Evolutionary conservation across 2,888 invertebrate species (phyloP).

Genomic region (Gerris lacustris): DNA sequence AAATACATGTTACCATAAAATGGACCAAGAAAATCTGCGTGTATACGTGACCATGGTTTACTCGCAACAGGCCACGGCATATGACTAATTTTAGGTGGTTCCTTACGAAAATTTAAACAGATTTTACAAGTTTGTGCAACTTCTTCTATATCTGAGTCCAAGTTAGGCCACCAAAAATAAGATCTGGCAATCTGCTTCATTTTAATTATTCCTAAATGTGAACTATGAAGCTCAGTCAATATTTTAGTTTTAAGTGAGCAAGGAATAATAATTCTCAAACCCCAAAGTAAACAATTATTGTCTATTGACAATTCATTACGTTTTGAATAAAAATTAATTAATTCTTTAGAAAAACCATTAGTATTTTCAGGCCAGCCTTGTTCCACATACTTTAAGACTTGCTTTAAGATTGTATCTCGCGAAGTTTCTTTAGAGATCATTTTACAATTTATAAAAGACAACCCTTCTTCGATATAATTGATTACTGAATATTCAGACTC

Average conservation of each 20-base stretch:
- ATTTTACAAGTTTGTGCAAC: constrained; percentile 23
- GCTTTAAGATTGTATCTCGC: not conserved
- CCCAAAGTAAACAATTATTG: constrained; percentile 23
- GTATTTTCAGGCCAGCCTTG: not conserved
- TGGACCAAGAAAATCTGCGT: not conserved
- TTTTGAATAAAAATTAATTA: not conserved
- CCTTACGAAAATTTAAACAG: constrained; percentile 20
- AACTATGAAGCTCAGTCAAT: constrained; percentile 24
- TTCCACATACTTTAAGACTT: not conserved
- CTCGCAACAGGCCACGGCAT: not conserved
- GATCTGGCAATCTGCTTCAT: constrained; percentile 23
- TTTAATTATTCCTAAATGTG: constrained; percentile 19
- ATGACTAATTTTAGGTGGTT: constrained; percentile 21
- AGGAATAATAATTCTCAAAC: constrained; percentile 29
- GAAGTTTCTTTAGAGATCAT: not conserved
- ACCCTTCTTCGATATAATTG: not conserved
- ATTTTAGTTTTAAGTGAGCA: constrained; percentile 19
- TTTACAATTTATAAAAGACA: constrained; percentile 7
- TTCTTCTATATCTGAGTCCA: constrained; percentile 28
- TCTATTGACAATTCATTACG: constrained; percentile 1
- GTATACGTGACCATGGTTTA: not conserved
- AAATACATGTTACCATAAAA: not conserved
- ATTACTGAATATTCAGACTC: not conserved
- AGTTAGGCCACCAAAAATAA: constrained; percentile 27
- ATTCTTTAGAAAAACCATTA: not conserved